Percentiles rank a stretch among this genome's conserved stretches.
Evolutionary conservation across 1,140 invertebrate species (phyloP).

Genomic region (Odontomachus brunneus): DNA sequence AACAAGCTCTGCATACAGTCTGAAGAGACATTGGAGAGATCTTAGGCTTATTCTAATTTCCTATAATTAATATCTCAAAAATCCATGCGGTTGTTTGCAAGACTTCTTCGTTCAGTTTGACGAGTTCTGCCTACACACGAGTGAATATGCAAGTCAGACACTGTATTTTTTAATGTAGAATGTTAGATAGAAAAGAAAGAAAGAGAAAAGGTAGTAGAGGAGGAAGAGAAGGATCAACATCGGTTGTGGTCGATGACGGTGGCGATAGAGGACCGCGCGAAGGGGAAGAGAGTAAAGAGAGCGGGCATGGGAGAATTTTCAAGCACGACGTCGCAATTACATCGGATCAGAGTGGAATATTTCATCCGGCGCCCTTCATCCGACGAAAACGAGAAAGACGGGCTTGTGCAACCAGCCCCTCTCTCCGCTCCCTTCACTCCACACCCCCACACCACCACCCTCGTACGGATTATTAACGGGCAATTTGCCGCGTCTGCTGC

Average conservation of each 20-base stretch:
- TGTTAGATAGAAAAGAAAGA: no score
- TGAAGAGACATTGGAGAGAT: no score
- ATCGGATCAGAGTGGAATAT: slow-evolving; percentile 84
- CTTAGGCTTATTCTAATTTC: no score
- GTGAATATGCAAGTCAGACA: no score
- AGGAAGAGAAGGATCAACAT: neutral
- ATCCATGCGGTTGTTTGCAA: no score
- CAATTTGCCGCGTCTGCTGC: slow-evolving; percentile 84
- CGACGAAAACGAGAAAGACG: slow-evolving; percentile 71
- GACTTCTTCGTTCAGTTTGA: no score
- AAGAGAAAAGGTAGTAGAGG: no score
- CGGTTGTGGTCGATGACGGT: neutral
- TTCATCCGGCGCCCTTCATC: slow-evolving; percentile 77
- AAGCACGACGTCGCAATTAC: slow-evolving; percentile 80
- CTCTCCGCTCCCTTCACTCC: slow-evolving; percentile 18
- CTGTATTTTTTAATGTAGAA: no score
- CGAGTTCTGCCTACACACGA: no score
- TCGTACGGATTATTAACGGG: slow-evolving; percentile 84
- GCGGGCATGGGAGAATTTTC: slow-evolving; percentile 69
- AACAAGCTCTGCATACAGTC: no score
- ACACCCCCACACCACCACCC: slow-evolving; percentile 52
- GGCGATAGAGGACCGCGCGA: neutral
- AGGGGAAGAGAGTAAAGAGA: slow-evolving; percentile 25
- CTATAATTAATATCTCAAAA: no score
- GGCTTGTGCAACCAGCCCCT: slow-evolving; percentile 38